Base-by-base conservation (phyloP, 2,888 invertebrate genomes). In the Choristoneura rosaceana region DNA sequence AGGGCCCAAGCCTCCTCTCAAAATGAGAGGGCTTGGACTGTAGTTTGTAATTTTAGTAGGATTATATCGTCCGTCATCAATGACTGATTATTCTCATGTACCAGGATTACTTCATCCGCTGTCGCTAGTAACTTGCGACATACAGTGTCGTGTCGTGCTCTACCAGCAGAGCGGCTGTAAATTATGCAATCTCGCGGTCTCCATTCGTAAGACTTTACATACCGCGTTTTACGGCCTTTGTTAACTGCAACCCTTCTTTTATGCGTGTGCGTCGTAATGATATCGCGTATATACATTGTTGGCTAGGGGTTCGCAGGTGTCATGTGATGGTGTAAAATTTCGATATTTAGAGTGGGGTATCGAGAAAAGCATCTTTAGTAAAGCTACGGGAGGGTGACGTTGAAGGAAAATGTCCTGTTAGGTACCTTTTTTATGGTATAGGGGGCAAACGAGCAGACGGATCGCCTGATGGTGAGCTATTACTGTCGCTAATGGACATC, bases 151-250 rank as follows among this genome's bases (percentile, higher is more conserved):
- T 87, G 88, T 88, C 88, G 86, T 88, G 88, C 87, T 90, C 89
- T 89, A 87, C 81, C 85, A 82, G 79, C 83, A 81, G 80, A 82
- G 86, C 84, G 79, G 80, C 83, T 82, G 79, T 84, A 84, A 87
- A 91, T 92, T 91, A 92, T 90, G 89, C 88, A 91, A 91, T 91
- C 55, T 90, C 90, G 90, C 85, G 89, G 89, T 85, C 82, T 76
- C 81, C 67, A 58, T 60, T 71, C 71, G 65, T 61, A 64, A 64
- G 64, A 55, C 62, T 71, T 67, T 67, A 71, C 71, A 66, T 34
- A 38, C 58, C 62, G 67, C 71, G 70, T 62, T 66, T 64, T 59
- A 67, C 38, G 55, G 62, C 71, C 55, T 62, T 71, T 67, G 64
- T 71, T 71, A 58, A 67, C n/a, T 71, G 33, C 66, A 71, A 61